Evolutionary conservation across 2,113 vertebrate species (phyloP).

Genomic region (Porphyrio hochstetteri): DNA sequence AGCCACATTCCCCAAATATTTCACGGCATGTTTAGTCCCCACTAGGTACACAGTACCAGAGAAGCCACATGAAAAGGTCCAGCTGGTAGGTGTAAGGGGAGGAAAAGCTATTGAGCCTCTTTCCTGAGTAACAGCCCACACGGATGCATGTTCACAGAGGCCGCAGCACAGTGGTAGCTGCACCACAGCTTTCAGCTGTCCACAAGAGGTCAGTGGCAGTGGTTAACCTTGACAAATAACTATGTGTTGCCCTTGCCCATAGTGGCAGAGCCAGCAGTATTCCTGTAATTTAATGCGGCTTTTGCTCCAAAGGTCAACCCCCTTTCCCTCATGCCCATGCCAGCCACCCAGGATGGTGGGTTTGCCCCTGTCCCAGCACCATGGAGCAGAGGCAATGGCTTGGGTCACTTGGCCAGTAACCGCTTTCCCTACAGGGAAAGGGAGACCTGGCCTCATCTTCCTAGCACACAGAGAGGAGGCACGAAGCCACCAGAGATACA

Average conservation of each 20-base stretch:
- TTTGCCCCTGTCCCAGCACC: not conserved
- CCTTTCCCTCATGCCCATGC: rapidly evolving
- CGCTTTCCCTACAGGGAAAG: not conserved
- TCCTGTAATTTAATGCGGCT: not conserved
- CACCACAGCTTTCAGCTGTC: not conserved
- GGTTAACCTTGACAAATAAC: constrained; percentile 48
- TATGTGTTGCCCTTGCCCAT: not conserved
- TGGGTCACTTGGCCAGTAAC: not conserved
- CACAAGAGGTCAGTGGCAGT: not conserved
- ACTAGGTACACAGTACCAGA: not conserved
- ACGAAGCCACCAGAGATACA: rapidly evolving
- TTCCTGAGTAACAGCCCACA: not conserved
- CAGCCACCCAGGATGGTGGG: not conserved
- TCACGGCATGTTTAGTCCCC: not conserved
- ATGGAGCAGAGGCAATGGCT: rapidly evolving
- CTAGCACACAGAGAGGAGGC: not conserved
- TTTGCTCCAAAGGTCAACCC: not conserved
- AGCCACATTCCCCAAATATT: not conserved
- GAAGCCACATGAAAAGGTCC: not conserved
- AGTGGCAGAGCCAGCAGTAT: not conserved
- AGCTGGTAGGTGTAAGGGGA: not conserved
- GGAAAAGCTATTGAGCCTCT: not conserved
- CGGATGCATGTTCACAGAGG: not conserved
- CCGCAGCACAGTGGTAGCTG: not conserved
- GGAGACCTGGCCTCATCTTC: not conserved